phyloP scores from a whole-genome alignment of 1,140 invertebrate species.

The Kradibia gibbosae region DNA sequence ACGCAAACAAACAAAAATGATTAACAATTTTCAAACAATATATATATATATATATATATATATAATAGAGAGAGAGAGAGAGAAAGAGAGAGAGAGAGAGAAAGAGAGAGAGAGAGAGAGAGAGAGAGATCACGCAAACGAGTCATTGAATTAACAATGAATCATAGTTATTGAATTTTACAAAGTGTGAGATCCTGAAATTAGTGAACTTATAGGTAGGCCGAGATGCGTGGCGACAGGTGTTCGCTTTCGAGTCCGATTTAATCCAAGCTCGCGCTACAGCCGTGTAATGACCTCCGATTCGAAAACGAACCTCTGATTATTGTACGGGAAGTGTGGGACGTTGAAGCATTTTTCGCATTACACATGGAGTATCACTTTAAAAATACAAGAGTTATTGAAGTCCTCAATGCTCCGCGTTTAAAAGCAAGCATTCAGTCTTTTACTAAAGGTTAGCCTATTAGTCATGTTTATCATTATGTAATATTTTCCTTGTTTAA shows the following conservation, averaged over 20 bases:
- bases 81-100: no score
- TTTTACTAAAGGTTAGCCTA: no score
- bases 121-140: neutral
- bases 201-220: neutral
- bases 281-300: constrained; percentile 58
- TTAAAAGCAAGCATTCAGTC: no score
- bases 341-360: constrained; percentile 9
- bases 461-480: no score
- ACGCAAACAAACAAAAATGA: no score
- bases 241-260: neutral
- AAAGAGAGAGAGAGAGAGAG: no score
- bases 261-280: constrained; percentile 52
- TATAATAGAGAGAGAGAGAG: no score
- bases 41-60: no score
- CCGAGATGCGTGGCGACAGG: constrained; percentile 12
- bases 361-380: neutral
- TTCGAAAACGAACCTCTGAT: constrained; percentile 51
- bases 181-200: neutral
- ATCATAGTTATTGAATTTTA: neutral
- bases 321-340: constrained; percentile 22
- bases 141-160: neutral
- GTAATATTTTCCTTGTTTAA: no score
- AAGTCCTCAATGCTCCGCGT: no score
- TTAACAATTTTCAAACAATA: no score
- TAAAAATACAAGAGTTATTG: no score